These are phyloP conservation scores for Catharus ustulatus DNA, from an alignment of 2,797 vertebrate genomes.

Conservation along the genomic window DNA sequence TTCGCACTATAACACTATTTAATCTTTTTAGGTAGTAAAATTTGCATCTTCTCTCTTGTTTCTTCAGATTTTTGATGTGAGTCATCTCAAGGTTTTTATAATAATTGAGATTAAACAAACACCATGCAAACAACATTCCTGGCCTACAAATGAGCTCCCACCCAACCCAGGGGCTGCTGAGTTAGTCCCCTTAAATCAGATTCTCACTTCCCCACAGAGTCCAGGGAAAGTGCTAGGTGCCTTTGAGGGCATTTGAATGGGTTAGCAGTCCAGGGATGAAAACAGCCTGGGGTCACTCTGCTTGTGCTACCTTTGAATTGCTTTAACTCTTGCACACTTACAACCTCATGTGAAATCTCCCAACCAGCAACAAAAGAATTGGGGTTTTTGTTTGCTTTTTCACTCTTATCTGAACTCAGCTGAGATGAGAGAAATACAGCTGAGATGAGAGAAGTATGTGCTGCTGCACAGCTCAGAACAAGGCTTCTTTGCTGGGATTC, in stretches of 20 bases:
- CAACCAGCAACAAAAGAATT: not conserved
- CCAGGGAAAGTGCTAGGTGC: not conserved
- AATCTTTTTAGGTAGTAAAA: not conserved
- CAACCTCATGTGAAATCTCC: not conserved
- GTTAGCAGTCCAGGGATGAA: not conserved
- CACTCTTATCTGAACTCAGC: not conserved
- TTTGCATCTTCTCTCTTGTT: not conserved
- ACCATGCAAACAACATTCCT: not conserved
- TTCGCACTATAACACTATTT: not conserved
- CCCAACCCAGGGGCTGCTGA: not conserved
- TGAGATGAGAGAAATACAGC: not conserved
- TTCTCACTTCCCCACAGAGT: accelerated
- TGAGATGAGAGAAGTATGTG: accelerated
- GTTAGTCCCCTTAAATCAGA: not conserved
- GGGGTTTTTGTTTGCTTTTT: not conserved
- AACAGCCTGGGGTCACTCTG: not conserved
- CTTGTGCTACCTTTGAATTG: not conserved
- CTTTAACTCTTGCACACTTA: not conserved
- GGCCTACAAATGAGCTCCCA: accelerated
- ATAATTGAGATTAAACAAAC: not conserved
- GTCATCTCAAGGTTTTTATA: not conserved
- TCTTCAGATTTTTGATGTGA: not conserved
- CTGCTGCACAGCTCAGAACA: not conserved
- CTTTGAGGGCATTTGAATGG: not conserved
- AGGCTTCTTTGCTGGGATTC: accelerated